These are phyloP conservation scores for Bombus vancouverensis DNA, from an alignment of 1,140 invertebrate genomes.

Conservation along the genomic window DNA sequence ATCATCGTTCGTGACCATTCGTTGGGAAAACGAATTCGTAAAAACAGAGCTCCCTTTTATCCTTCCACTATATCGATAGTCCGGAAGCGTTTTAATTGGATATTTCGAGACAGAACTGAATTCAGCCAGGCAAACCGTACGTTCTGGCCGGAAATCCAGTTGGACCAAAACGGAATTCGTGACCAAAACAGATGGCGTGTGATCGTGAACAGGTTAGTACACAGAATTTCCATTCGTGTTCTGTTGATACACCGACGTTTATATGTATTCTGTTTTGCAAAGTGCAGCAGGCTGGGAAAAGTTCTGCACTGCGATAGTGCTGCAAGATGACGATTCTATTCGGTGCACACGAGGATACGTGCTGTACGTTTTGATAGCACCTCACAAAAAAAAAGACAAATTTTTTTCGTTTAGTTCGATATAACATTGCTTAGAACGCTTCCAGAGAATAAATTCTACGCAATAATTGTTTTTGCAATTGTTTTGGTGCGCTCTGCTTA, in stretches of 20 bases:
- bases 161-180: conserved; percentile 2
- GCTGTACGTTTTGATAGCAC: background rate
- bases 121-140: background rate
- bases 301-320: background rate
- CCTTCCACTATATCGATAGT: background rate
- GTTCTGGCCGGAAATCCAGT: background rate
- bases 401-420: background rate
- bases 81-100: conserved; percentile 16
- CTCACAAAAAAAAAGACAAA: background rate
- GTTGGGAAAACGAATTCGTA: background rate
- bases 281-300: background rate
- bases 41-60: background rate
- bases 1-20: background rate
- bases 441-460: too few species aligned
- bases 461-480: too few species aligned
- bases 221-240: background rate
- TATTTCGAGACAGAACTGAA: background rate
- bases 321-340: background rate
- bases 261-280: background rate
- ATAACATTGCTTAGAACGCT: too few species aligned
- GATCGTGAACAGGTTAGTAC: background rate
- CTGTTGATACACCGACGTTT: background rate
- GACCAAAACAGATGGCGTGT: conserved; percentile 29
- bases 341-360: too few species aligned
- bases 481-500: too few species aligned